Evolutionary conservation across 2,888 invertebrate genomes (phyloP), one percentile per base, ranked within the genome.

Genomic region (Ichneumoninae sp.): DNA sequence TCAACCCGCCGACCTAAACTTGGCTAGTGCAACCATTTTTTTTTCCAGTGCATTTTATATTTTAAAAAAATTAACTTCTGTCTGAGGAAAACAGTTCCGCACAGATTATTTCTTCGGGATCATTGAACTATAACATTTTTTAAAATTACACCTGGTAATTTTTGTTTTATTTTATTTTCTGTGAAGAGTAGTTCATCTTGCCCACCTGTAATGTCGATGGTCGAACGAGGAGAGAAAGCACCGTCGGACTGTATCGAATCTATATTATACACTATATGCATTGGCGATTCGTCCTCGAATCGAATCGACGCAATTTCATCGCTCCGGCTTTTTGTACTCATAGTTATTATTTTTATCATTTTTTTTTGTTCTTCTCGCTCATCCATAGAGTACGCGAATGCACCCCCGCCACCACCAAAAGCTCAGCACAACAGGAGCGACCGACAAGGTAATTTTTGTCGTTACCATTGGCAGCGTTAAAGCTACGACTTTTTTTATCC

Each of bases 351-450:
- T 86, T 86, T 81, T 83, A 83, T 87, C 50, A 60, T 87, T 87
- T 81, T 90, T 89, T 89, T 87, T 76, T 76, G 36, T 76, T 76
- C 75, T 76, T 86, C 60, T 87, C 85, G 80, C 84, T 84, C 87
- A 86, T 87, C 87, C 89, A 89, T 93, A 93, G 93, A 93, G 91
- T 93, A 93, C 91, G 90, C 91, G 92, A 93, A 91, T 90, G 93
- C 93, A 91, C 93, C 93, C 88, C 93, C 92, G 88, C 93, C 93
- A 88, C 93, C 93, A 84, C 93, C 93, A 89, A 93, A 93, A 93
- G 92, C 91, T 90, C 93, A 92, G 88, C 92, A 93, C 91, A 92
- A 90, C 93, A 92, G 91, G 91, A 91, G 91, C 91, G 92, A 93
- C 87, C 90, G 91, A 84, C 93, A 92, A 93, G 93, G 93, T 93